phyloP scores from a whole-genome alignment of 2,113 vertebrate genomes.

The Corythaeola cristata region DNA sequence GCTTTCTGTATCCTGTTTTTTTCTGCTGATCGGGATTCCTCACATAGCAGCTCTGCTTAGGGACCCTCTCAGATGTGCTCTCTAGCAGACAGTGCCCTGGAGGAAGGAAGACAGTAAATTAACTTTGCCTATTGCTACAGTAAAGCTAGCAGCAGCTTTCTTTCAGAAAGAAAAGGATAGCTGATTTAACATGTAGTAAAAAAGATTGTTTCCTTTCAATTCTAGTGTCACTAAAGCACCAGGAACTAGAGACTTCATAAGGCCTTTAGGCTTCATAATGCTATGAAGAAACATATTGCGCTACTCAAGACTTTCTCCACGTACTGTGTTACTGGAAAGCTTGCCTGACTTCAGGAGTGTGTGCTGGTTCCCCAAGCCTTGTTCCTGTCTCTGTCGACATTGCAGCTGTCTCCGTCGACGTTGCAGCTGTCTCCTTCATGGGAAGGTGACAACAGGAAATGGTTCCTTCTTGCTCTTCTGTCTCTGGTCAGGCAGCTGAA shows the following conservation, averaged over 20 bases:
- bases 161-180: background rate
- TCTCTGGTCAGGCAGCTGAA: background rate
- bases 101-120: background rate
- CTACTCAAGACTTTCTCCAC: background rate
- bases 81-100: background rate
- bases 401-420: background rate
- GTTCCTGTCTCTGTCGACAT: background rate
- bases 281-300: accelerated
- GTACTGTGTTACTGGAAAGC: background rate
- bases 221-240: background rate
- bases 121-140: background rate
- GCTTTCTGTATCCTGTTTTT: background rate
- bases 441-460: background rate
- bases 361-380: background rate
- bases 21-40: background rate
- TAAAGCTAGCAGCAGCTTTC: background rate
- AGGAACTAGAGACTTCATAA: background rate
- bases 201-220: background rate
- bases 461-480: background rate
- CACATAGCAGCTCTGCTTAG: background rate
- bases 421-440: background rate
- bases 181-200: background rate
- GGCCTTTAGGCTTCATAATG: background rate
- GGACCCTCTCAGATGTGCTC: background rate
- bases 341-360: too few species aligned